phyloP scores from a whole-genome alignment of 2,113 vertebrate species.

The Pteruthius melanotis region DNA sequence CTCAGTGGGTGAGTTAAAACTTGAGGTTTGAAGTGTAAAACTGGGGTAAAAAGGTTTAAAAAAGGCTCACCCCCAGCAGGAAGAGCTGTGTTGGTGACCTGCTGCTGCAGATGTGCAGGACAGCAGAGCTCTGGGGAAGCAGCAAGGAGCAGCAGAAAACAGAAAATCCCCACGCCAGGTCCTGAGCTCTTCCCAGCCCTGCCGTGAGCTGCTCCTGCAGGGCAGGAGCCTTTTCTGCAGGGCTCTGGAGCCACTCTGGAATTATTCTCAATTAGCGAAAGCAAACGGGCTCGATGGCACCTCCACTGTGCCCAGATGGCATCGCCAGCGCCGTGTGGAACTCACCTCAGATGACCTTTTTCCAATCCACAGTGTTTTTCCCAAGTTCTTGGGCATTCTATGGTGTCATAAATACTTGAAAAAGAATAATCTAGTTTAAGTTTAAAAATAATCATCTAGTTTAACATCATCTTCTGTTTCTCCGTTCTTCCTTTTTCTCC shows the following conservation, averaged over 20 bases:
- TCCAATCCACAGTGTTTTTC: neutral
- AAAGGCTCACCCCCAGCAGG: neutral
- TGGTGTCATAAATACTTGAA: neutral
- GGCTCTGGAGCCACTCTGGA: neutral
- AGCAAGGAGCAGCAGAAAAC: neutral
- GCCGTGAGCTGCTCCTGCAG: neutral
- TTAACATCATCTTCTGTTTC: neutral
- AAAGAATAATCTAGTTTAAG: neutral
- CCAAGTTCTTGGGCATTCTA: neutral
- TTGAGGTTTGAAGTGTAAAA: neutral
- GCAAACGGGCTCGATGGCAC: neutral
- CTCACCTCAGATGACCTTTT: neutral
- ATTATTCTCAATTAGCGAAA: neutral
- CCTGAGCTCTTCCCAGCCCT: neutral
- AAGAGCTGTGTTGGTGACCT: neutral
- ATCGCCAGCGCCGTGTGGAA: rapidly evolving
- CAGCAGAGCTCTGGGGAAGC: neutral
- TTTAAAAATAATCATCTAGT: neutral
- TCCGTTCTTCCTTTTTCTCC: rapidly evolving
- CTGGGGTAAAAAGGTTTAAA: rapidly evolving
- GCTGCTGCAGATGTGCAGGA: neutral
- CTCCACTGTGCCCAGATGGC: neutral
- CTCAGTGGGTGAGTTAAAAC: neutral
- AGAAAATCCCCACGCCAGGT: neutral
- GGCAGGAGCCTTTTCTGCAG: neutral